phyloP scores from a whole-genome alignment of 2,797 vertebrate species.

The Cottoperca gobio region DNA sequence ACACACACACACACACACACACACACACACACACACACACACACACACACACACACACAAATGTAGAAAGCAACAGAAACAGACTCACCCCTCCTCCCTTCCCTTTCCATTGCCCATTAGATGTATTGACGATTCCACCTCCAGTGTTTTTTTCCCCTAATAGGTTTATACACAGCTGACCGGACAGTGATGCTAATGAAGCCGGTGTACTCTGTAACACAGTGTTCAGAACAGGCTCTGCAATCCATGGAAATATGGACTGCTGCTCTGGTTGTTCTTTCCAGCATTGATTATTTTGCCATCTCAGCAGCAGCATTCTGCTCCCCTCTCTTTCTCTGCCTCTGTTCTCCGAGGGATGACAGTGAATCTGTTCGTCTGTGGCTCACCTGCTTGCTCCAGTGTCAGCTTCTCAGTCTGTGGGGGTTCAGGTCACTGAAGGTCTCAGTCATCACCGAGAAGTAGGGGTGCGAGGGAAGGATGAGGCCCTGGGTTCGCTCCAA shows the following conservation, averaged over 20 bases:
- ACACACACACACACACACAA: background rate
- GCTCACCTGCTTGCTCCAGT: constrained; percentile 10
- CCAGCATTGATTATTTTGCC: constrained; percentile 61
- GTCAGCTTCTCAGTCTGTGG: background rate
- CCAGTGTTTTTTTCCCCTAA: constrained; percentile 55
- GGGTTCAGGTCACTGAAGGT: constrained; percentile 24
- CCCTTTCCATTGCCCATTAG: constrained; percentile 60
- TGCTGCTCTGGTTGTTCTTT: constrained; percentile 60
- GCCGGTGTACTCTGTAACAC: constrained; percentile 41
- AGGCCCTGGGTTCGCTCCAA: constrained; percentile 77
- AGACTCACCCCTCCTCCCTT: background rate
- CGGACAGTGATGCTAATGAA: constrained; percentile 37
- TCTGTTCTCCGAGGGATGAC: constrained; percentile 14
- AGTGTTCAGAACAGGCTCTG: constrained; percentile 51
- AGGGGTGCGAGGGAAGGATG: constrained; percentile 53
- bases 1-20: constrained; percentile 2
- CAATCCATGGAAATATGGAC: constrained; percentile 60
- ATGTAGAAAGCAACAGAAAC: constrained; percentile 17
- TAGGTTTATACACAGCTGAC: constrained; percentile 72
- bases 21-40: constrained; percentile 1
- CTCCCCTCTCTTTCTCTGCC: constrained; percentile 22
- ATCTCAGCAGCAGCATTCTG: constrained; percentile 29
- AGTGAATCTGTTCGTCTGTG: background rate
- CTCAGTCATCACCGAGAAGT: constrained; percentile 31
- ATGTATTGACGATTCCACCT: constrained; percentile 74